Evolutionary conservation across 2,113 vertebrate species (phyloP).

Genomic region (Maccullochella peelii): DNA sequence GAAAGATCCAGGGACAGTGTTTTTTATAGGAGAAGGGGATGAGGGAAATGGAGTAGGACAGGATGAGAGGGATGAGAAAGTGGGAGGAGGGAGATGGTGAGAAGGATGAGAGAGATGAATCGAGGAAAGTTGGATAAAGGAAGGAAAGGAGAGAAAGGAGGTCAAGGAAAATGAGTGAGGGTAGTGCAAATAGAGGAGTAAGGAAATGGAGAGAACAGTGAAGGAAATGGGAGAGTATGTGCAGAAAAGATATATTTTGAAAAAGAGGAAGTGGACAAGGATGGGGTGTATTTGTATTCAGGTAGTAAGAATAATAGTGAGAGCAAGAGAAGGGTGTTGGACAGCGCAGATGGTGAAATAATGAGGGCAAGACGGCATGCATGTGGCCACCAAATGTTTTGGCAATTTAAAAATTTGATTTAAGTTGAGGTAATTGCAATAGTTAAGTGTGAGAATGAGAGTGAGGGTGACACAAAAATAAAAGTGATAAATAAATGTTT

Average conservation of each 20-base stretch:
- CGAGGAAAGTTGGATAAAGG: conserved; percentile 44
- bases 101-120: conserved; percentile 20
- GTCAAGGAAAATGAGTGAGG: conserved; percentile 41
- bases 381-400: conserved; percentile 29
- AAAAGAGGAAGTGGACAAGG: conserved; percentile 21
- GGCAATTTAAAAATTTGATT: not conserved
- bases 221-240: conserved; percentile 32
- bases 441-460: not conserved
- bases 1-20: conserved; percentile 20
- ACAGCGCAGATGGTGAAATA: conserved; percentile 6
- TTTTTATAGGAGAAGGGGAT: not conserved
- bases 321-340: conserved; percentile 11
- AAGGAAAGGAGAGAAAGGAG: conserved; percentile 27
- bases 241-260: conserved; percentile 30
- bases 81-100: not conserved
- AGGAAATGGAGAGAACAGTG: conserved; percentile 34
- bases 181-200: conserved; percentile 29
- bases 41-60: conserved; percentile 9
- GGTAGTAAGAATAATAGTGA: conserved; percentile 29
- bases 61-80: conserved; percentile 1
- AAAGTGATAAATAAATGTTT: conserved; percentile 6
- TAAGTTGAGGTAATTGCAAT: conserved; percentile 5
- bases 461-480: conserved; percentile 1
- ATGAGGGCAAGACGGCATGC: not conserved
- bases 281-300: conserved; percentile 49